A percentile compares a stretch with the other conserved stretches of the same genome.
These are phyloP conservation scores for Coregonus ussuriensis DNA, from an alignment of 2,797 vertebrate genomes.

Conservation along the genomic window DNA sequence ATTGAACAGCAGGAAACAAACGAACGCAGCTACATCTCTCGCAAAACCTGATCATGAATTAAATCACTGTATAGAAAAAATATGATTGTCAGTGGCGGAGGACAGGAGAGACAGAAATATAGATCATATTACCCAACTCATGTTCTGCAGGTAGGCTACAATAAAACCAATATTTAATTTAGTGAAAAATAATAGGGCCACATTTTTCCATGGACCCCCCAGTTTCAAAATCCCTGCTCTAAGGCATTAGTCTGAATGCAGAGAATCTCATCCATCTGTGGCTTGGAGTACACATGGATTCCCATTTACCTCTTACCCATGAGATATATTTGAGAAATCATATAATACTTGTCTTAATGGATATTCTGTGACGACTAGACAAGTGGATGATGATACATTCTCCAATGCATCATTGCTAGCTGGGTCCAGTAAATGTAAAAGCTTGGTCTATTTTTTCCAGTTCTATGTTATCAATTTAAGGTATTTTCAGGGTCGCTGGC, in stretches of 20 bases:
- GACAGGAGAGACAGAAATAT: too few relatives aligned
- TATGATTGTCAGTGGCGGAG: too few relatives aligned
- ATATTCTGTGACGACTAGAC: neutral
- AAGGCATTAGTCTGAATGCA: neutral
- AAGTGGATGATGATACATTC: neutral
- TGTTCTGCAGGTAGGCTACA: too few relatives aligned
- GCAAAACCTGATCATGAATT: too few relatives aligned
- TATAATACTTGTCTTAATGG: neutral
- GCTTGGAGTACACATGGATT: neutral
- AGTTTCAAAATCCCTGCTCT: too few relatives aligned
- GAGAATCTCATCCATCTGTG: neutral
- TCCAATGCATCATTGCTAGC: neutral
- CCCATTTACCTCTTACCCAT: neutral
- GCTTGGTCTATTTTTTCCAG: neutral
- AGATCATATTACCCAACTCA: too few relatives aligned
- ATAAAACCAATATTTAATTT: neutral
- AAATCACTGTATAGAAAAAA: too few relatives aligned
- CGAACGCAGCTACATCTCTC: too few relatives aligned
- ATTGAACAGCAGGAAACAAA: too few relatives aligned
- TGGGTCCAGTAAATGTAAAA: neutral
- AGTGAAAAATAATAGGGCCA: too few relatives aligned
- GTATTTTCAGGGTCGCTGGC: slow-evolving; percentile 39
- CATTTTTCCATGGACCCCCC: too few relatives aligned
- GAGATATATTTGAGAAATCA: neutral
- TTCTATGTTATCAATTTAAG: slow-evolving; percentile 43